Base-by-base conservation (phyloP, 2,113 vertebrate genomes). In the Neolamprologus caudopunctatus region DNA sequence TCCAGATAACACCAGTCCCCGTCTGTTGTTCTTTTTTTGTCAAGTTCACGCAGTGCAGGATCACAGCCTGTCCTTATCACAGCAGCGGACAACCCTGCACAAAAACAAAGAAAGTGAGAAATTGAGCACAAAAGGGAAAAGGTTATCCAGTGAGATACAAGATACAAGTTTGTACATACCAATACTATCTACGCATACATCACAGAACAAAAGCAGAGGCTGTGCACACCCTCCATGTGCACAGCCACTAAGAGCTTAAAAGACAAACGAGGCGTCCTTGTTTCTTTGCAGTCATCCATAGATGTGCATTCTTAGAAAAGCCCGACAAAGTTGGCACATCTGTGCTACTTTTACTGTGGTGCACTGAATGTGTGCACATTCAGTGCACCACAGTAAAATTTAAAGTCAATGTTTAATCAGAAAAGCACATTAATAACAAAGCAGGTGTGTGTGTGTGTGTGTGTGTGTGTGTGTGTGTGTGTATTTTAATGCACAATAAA, bases 401-500 rank as follows among this genome's bases (percentile, higher is more conserved):
- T 66, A 4, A 50, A 87, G 71, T 81, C 17, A 54, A 10, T 37
- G 85, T 88, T 90, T 86, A 83, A 83, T 88, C 47, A 61, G 31
- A 80, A 2, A 63, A 50, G 47, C 75, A 28, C 68, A 75, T 47
- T 75, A 6, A 42, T 3, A 55, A 19, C 3, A 55, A 50, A 55
- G 10, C 10, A 8, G 31, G 2, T 14, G 24, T 37, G 37, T 53
- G 54, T 54, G 40, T 47, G 24, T 24, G 19, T 19, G 14, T 33
- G 33, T 31, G 40, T 51, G 21, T 63, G 24, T 19, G 13, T 16
- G 11, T 53, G 31, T 51, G 21, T 61, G 14, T 53, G 10, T 24
- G 71, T 81, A 1, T 55, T 14, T 12, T 37, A 24, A 87, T 83
- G 84, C 58, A 88, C 85, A 93, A 71, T 87, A 87, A 91, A 88